phyloP scores from a whole-genome alignment of 2,797 vertebrate species.

The Fratercula arctica region DNA sequence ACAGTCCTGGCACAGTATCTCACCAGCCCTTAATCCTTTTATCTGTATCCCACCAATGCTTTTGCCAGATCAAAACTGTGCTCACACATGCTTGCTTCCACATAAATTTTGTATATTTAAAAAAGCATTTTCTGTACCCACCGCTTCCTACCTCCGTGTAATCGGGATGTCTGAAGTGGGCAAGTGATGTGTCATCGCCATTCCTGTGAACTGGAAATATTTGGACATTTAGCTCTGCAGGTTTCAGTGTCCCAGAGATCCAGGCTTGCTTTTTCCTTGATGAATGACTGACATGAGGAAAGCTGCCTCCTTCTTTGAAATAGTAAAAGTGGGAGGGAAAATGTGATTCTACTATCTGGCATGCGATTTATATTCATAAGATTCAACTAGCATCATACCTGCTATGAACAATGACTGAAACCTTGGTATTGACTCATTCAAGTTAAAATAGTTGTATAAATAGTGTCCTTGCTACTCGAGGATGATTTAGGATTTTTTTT shows the following conservation, averaged over 20 bases:
- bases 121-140: not conserved
- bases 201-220: not conserved
- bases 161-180: not conserved
- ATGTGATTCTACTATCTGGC: not conserved
- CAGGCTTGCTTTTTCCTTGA: not conserved
- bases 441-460: not conserved
- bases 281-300: not conserved
- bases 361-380: not conserved
- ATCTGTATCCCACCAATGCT: rapidly evolving
- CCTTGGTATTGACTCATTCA: not conserved
- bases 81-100: not conserved
- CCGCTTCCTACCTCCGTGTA: not conserved
- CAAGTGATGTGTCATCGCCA: not conserved
- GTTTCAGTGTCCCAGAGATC: not conserved
- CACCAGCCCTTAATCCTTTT: not conserved
- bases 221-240: not conserved
- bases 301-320: not conserved
- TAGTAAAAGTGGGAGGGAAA: not conserved
- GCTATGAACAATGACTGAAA: not conserved
- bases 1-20: not conserved
- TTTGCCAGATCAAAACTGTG: not conserved
- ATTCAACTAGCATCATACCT: not conserved
- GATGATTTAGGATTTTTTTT: not conserved
- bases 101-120: not conserved
- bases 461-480: not conserved